Evolutionary conservation across 2,888 invertebrate genomes (phyloP), one percentile per base, ranked within the genome.

Genomic region (Gisinianus flammeolus): DNA sequence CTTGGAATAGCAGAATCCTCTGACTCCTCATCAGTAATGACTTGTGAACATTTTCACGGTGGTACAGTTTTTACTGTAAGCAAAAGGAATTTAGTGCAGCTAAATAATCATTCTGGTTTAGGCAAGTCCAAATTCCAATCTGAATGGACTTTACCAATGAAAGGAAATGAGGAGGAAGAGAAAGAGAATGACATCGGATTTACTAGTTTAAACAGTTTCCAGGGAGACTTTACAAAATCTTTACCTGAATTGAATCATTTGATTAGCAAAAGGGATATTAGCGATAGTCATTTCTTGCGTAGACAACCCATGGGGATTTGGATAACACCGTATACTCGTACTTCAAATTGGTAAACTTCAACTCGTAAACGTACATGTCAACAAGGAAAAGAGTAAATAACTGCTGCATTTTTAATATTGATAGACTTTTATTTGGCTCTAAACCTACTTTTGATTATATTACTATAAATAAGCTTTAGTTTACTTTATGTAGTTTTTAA

Each of bases 21-120:
- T n/a, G n/a, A n/a, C n/a, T n/a, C n/a, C n/a, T n/a, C n/a, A 54
- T 3, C 6, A 54, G 54, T 6, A 16, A 44, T 54, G 54, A 54
- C 54, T 54, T 54, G 54, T 28, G 70, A 70, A 52, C 70, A 70
- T 70, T 70, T 70, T 52, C 8, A 2, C 5, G 19, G 70, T 35
- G 70, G 70, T 8, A 35, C 70, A 12, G 52, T 70, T 12, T 52
- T 70, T 26, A 26, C 44, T 44, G 44, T 44, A 6, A 44, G n/a
- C n/a, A n/a, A n/a, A n/a, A n/a, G n/a, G n/a, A n/a, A n/a, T n/a
- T n/a, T n/a, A n/a, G n/a, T n/a, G n/a, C n/a, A n/a, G n/a, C n/a
- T n/a, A n/a, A n/a, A 44, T 12, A 44, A 44, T 6, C 12, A 44
- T 2, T 44, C 44, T 44, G 19, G 16, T 16, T 19, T 6, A 6